A percentile compares a stretch with the other conserved stretches of the same genome.
phyloP scores from a whole-genome alignment of 2,888 invertebrate genomes.

The Cheiracanthium punctorium region DNA sequence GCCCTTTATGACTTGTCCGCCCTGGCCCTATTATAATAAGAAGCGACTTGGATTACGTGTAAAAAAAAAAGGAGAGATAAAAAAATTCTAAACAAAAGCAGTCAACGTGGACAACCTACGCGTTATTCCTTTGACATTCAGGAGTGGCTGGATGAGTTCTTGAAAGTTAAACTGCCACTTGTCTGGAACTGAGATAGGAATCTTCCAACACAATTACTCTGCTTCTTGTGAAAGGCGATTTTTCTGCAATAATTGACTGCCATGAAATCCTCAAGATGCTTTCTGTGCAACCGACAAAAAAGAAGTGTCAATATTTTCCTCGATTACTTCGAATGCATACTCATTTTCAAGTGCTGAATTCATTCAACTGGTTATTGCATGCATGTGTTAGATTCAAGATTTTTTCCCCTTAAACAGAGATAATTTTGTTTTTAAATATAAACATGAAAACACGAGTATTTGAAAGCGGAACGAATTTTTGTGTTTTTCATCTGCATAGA shows the following conservation, averaged over 20 bases:
- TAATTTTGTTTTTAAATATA: too few relatives aligned
- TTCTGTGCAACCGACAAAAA: not conserved
- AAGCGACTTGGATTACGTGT: constrained; percentile 1
- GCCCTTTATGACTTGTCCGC: constrained; percentile 51
- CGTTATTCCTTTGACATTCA: constrained; percentile 59
- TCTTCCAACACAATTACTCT: constrained; percentile 65
- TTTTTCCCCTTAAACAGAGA: too few relatives aligned
- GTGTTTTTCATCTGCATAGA: too few relatives aligned
- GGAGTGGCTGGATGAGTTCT: constrained; percentile 46
- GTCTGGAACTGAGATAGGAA: constrained; percentile 54
- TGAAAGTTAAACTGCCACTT: constrained; percentile 69
- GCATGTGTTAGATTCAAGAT: not conserved
- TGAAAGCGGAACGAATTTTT: too few relatives aligned
- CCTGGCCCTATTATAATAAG: constrained; percentile 44
- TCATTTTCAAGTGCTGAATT: constrained; percentile 8
- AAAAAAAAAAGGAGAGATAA: constrained; percentile 26
- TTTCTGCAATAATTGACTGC: constrained; percentile 64
- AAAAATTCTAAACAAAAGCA: constrained; percentile 55
- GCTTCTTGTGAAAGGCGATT: constrained; percentile 48
- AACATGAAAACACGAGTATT: too few relatives aligned
- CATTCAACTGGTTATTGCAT: constrained; percentile 6
- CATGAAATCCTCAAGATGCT: constrained; percentile 39
- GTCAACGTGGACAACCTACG: constrained; percentile 52
- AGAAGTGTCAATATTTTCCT: constrained; percentile 36
- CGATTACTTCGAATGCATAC: constrained; percentile 37